Base-by-base conservation (phyloP, 1,140 invertebrate species). In the Venustaconcha ellipsiformis region DNA sequence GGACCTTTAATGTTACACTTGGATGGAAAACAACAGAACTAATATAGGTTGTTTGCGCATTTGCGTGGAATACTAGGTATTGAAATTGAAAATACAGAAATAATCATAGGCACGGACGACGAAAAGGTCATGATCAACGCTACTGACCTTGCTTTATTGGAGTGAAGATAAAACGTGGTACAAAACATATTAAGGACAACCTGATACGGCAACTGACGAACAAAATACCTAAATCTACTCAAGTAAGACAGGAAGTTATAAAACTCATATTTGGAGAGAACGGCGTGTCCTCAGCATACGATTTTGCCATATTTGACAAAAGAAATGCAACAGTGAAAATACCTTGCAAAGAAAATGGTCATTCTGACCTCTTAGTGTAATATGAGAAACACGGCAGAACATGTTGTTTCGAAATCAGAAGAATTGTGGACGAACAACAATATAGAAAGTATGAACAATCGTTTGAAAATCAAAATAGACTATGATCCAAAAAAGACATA, bases 171-270 rank as follows among this genome's bases (percentile, higher is more conserved):
- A 26, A 18, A 30, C 37, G 76, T 26, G 76, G 74, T 26, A 74
- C 71, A 14, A 80, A 77, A 57, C 78, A 80, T 67, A 55, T 77
- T 6, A 80, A 79, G 23, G 78, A 77, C 57, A 80, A 74, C 26
- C 30, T 76, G 1, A 70, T 18, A 18, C 55, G 71, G 30, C 66
- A 79, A 57, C 1, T 79, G 14, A 72, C 63, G 15, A 37, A 79
- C 58, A 76, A 72, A 59, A 56, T 72, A 8, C 67, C 67, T 4
- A 63, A 59, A 30, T 18, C 48, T n/a, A 57, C n/a, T 6, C 67
- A 70, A 66, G 48, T 59, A 60, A 23, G 67, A 23, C 17, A 64
- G 13, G 6, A 57, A 12, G 37, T 80, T 1, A 63, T 74, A 17
- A 56, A 70, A 17, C 18, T 15, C 4, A 69, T 76, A 18, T 65